These are phyloP conservation scores for Gavialis gangeticus DNA, from an alignment of 2,113 vertebrate species.

Conservation along the genomic window DNA sequence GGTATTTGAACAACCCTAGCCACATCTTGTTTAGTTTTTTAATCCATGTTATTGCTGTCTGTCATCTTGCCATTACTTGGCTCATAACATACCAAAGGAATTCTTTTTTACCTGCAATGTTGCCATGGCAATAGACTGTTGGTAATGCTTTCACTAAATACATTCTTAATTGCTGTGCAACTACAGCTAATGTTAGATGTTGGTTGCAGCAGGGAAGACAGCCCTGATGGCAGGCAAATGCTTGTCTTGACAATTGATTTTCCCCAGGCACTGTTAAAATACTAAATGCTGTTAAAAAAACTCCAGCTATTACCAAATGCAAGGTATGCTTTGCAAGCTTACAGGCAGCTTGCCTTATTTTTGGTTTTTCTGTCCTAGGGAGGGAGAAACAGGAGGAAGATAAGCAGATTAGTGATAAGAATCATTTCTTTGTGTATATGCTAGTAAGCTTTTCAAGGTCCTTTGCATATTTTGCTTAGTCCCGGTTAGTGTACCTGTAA, in stretches of 20 bases:
- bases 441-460: neutral
- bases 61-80: slow-evolving; percentile 1
- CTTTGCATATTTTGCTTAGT: neutral
- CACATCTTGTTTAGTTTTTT: slow-evolving; percentile 7
- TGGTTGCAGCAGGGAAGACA: neutral
- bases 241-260: neutral
- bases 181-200: slow-evolving; percentile 36
- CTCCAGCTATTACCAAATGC: no score
- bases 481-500: neutral
- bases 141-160: slow-evolving; percentile 41
- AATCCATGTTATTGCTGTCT: slow-evolving; percentile 33
- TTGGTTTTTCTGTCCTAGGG: neutral
- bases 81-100: slow-evolving; percentile 56
- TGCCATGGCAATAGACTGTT: slow-evolving; percentile 68
- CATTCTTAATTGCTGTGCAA: slow-evolving; percentile 45
- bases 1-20: neutral
- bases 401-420: neutral
- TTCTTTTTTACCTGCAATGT: slow-evolving; percentile 72
- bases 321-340: neutral
- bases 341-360: neutral
- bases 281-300: neutral
- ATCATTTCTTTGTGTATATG: neutral
- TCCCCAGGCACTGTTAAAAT: slow-evolving; percentile 7
- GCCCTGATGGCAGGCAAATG: neutral
- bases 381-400: neutral